Evolutionary conservation across 2,797 vertebrate species (phyloP), one percentile per base, ranked within the genome.

Genomic region (Megaceryle alcyon): DNA sequence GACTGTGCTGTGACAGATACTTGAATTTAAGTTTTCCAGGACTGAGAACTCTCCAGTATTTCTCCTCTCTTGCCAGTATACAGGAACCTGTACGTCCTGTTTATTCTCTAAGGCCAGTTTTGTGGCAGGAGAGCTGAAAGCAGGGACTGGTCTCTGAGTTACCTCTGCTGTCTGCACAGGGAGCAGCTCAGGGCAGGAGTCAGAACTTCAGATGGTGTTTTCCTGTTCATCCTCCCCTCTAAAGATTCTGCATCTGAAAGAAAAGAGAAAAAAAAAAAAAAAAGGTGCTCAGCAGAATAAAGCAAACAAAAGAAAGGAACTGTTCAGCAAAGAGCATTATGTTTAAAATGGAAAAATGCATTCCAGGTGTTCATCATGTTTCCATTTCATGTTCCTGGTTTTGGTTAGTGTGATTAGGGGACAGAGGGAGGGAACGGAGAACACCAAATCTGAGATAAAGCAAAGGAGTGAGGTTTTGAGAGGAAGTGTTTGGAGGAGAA

Each of bases 381-480:
- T 81, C 49, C 85, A 2, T 60, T 92, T 65, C 39, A 37, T 65
- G 20, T 28, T 86, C 2, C 5, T 92, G 49, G 3, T 91, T 92
- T 88, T 44, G 78, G 85, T 61, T 70, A 61, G 78, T 41, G 41
- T 73, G 63, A 64, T 73, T 3, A 23, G 64, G 59, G 46, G 46
- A 46, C 44, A 5, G 20, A 16, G 76, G 82, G 72, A 46, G 49
- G 63, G 51, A 88, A 25, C 6, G 25, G 54, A 87, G 37, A 73
- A 56, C 28, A 39, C 39, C 13, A 22, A 82, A 89, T 64, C 41
- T 73, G 82, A 72, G 51, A 31, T 90, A 8, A 69, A 84, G 46
- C 69, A 80, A 51, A 94, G 86, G 59, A 82, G 22, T 51, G 46
- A 91, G 48, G 48, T 33, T 83, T 73, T 54, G 68, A 82, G 41